Conservation (phyloP, 2,797 vertebrate genomes). For the Brachyrhaphis roseni region DNA sequence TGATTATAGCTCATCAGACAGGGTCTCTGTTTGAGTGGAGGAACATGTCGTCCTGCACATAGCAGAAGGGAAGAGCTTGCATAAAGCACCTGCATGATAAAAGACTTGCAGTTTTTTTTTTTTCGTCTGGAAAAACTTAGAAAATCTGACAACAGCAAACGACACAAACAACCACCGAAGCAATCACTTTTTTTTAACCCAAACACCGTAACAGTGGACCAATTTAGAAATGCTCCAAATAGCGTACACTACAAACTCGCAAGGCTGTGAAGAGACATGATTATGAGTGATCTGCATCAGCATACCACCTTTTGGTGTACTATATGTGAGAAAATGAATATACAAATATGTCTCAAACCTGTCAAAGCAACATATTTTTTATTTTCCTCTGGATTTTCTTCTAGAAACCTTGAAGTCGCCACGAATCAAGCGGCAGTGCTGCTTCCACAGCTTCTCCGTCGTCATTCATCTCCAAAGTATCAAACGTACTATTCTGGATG, state of each 20-base stretch:
- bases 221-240: slow-evolving; percentile 50
- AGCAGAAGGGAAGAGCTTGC: slow-evolving; percentile 29
- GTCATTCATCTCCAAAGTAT: slow-evolving; percentile 2
- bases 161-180: background rate
- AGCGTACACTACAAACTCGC: slow-evolving; percentile 50
- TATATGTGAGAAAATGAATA: slow-evolving; percentile 15
- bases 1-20: slow-evolving; percentile 52
- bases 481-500: background rate
- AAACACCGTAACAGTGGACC: slow-evolving; percentile 23
- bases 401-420: background rate
- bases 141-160: slow-evolving; percentile 6
- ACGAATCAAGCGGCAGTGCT: background rate
- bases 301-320: slow-evolving; percentile 11
- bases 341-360: slow-evolving; percentile 7
- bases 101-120: slow-evolving; percentile 16
- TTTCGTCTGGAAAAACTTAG: slow-evolving; percentile 17
- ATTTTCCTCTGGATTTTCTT: background rate
- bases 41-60: slow-evolving; percentile 53
- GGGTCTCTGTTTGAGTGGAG: slow-evolving; percentile 38
- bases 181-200: background rate
- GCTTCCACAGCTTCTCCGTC: background rate
- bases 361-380: background rate
- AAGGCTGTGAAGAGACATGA: slow-evolving; percentile 12
- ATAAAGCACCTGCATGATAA: slow-evolving; percentile 14
- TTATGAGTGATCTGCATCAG: slow-evolving; percentile 17